Evolutionary conservation across 2,113 vertebrate genomes (phyloP), one percentile per base, ranked within the genome.

Genomic region (Bubo scandiacus): DNA sequence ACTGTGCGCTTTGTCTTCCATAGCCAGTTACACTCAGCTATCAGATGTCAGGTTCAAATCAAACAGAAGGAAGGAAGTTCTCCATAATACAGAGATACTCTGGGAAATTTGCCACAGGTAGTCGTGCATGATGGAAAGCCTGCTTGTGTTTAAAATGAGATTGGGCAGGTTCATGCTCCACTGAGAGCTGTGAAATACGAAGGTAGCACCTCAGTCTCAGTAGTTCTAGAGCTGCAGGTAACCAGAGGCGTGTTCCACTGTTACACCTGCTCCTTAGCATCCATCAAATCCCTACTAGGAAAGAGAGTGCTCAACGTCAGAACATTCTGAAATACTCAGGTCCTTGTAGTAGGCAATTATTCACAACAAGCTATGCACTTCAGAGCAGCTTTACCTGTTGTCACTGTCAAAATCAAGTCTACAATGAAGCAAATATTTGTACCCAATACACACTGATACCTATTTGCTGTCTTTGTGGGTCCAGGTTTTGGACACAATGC

Each of bases 261-360:
- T 63, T 55, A 38, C 22, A 30, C 7, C 26, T 21, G 3, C 21
- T 29, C 40, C 25, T 74, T 36, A 49, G 16, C 45, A 65, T 12
- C 40, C 30, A 10, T 32, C 2, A 0, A 73, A 49, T 9, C 30
- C 27, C 78, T 9, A 29, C n/a, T 15, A 23, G 43, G 21, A 81
- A 42, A 49, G 16, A 62, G 4, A 36, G 2, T 2, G 40, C 22
- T 18, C 4, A 0, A 7, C 11, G 17, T 32, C 45, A 84, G 49
- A 22, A 23, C 49, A 9, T 20, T 52, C 59, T 77, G 78, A 49
- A 34, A 68, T 32, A 9, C 27, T 43, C 27, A 40, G 5, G 7
- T 58, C 43, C 20, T 73, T 11, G 10, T 40, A 54, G 34, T 15
- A 32, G 55, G 26, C 38, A 27, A 59, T n/a, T 34, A 51, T 2